Evolutionary conservation across 2,888 invertebrate genomes (phyloP).

Genomic region (Scaptodrosophila latifasciaeformis): DNA sequence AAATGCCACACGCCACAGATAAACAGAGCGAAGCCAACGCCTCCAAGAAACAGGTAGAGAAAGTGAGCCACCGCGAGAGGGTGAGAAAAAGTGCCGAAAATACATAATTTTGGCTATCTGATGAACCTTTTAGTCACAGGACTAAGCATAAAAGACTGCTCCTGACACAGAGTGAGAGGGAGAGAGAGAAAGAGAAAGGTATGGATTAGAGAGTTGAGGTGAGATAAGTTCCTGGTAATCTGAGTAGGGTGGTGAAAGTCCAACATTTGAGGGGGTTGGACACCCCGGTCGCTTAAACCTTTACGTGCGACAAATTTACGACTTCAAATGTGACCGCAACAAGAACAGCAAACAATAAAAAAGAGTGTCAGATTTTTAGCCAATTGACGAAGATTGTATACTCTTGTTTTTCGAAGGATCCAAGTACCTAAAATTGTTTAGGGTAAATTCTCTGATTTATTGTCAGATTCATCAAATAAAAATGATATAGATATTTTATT

Average conservation of each 20-base stretch:
- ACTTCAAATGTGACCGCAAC: conserved; percentile 60
- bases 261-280: too few species aligned
- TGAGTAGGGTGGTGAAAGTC: neutral
- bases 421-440: too few species aligned
- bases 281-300: conserved; percentile 63
- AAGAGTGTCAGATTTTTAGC: conserved; percentile 6
- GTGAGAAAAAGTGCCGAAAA: conserved; percentile 22
- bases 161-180: neutral
- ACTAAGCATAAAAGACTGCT: too few species aligned
- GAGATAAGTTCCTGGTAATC: neutral
- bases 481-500: too few species aligned
- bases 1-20: conserved; percentile 2
- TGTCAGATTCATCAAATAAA: too few species aligned
- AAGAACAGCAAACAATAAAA: conserved; percentile 20
- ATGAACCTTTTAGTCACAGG: conserved; percentile 63
- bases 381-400: too few species aligned
- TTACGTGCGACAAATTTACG: conserved; percentile 72
- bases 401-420: too few species aligned
- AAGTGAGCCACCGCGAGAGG: neutral
- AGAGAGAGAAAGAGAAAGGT: conserved; percentile 4
- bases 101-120: conserved; percentile 62
- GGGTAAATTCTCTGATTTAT: too few species aligned
- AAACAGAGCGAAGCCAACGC: conserved; percentile 13
- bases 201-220: neutral
- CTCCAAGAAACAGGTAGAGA: neutral